A percentile compares a stretch with the other conserved stretches of the same genome.
These are phyloP conservation scores for Blastomussa wellsi DNA, from an alignment of 92 coral and sea anemone genomes.

Conservation along the genomic window DNA sequence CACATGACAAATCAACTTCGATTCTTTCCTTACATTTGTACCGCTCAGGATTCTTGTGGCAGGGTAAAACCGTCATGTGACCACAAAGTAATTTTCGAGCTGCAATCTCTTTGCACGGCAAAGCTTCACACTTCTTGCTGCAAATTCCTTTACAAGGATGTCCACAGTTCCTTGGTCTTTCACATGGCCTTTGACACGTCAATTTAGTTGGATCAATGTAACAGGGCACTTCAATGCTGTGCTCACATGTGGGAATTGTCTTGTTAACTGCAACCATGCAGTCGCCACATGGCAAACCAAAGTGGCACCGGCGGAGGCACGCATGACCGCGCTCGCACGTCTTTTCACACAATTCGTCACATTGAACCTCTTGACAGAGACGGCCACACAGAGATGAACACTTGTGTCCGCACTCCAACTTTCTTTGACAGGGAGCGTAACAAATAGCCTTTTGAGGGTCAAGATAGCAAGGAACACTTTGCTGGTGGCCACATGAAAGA, in stretches of 20 bases:
- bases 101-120: slow-evolving; percentile 33
- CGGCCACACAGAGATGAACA: slow-evolving; percentile 26
- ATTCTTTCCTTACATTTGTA: slow-evolving; percentile 37
- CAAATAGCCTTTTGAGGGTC: slow-evolving; percentile 45
- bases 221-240: slow-evolving; percentile 48
- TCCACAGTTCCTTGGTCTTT: slow-evolving; percentile 42
- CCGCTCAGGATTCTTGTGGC: slow-evolving; percentile 30
- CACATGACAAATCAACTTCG: slow-evolving; percentile 38
- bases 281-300: slow-evolving; percentile 26
- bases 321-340: slow-evolving; percentile 32
- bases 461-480: slow-evolving; percentile 27
- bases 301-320: slow-evolving; percentile 17
- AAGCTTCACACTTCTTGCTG: slow-evolving; percentile 21
- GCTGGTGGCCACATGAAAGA: slow-evolving; percentile 48
- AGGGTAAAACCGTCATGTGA: slow-evolving; percentile 41
- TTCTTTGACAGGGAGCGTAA: slow-evolving; percentile 53
- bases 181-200: slow-evolving; percentile 52
- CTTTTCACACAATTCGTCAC: slow-evolving; percentile 15
- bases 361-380: slow-evolving; percentile 28
- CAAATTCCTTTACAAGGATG: slow-evolving; percentile 45
- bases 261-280: slow-evolving; percentile 39
- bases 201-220: slow-evolving; percentile 16
- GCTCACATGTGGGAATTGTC: slow-evolving; percentile 58
- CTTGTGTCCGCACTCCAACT: background rate
- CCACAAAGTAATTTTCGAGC: slow-evolving; percentile 49